Conservation (phyloP, 1,140 invertebrate species). For the Myzus persicae region DNA sequence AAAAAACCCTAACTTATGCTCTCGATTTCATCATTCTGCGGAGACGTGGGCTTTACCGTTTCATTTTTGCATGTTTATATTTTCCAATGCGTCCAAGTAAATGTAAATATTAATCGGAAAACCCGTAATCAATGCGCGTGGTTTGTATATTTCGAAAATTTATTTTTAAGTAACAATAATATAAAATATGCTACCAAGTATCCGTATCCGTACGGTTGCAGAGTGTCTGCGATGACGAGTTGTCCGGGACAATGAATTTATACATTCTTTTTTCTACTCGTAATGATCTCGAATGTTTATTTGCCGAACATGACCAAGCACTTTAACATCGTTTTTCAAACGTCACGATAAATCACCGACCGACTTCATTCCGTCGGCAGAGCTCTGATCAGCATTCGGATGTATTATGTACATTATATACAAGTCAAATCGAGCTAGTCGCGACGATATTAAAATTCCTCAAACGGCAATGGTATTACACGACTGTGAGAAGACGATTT, state of each 20-base stretch:
- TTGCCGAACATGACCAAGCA: slow-evolving; percentile 39
- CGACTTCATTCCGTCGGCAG: slow-evolving; percentile 10
- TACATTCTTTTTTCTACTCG: background rate
- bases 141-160: background rate
- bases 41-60: too few species aligned
- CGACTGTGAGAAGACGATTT: background rate
- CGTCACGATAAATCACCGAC: slow-evolving; percentile 45
- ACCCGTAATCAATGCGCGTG: background rate
- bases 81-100: background rate
- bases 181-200: background rate
- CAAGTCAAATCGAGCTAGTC: background rate
- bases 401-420: background rate
- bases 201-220: background rate
- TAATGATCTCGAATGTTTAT: slow-evolving; percentile 13
- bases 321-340: slow-evolving; percentile 47
- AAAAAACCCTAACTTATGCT: too few species aligned
- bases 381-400: background rate
- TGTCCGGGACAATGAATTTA: background rate
- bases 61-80: too few species aligned
- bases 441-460: background rate
- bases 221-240: background rate
- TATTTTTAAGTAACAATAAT: background rate
- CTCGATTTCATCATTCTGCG: too few species aligned
- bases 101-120: background rate
- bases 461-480: background rate